A percentile compares a stretch with the other conserved stretches of the same genome.
Evolutionary conservation across 2,113 vertebrate genomes (phyloP).

Genomic region (Lethenteron camtschaticum): DNA sequence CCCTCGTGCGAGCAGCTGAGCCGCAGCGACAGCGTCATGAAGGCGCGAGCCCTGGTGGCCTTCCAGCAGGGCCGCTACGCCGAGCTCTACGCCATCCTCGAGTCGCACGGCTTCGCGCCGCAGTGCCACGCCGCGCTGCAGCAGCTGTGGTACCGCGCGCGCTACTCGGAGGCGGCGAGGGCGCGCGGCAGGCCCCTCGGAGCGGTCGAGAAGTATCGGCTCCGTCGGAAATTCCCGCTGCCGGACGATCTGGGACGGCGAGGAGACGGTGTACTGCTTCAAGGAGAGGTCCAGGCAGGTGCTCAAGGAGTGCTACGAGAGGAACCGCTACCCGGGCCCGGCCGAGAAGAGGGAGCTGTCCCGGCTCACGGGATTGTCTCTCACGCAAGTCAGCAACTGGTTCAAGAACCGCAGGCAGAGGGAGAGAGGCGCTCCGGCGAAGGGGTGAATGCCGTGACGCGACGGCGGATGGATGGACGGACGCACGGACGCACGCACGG

Average conservation of each 20-base stretch:
- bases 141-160: slow-evolving; percentile 96
- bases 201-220: slow-evolving; percentile 95
- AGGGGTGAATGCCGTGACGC: neutral
- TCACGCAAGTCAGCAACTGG: slow-evolving; percentile 99
- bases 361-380: slow-evolving; percentile 88
- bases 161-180: slow-evolving; percentile 89
- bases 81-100: slow-evolving; percentile 87
- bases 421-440: slow-evolving; percentile 76
- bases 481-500: neutral
- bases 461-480: neutral
- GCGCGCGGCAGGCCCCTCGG: slow-evolving; percentile 85
- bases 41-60: slow-evolving; percentile 85
- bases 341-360: slow-evolving; percentile 89
- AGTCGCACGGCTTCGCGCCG: slow-evolving; percentile 85
- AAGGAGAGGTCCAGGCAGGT: slow-evolving; percentile 96
- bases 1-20: slow-evolving; percentile 70
- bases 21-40: slow-evolving; percentile 94
- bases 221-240: slow-evolving; percentile 89
- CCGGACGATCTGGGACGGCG: slow-evolving; percentile 98
- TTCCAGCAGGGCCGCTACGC: slow-evolving; percentile 91
- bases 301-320: slow-evolving; percentile 90
- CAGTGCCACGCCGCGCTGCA: slow-evolving; percentile 83
- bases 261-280: slow-evolving; percentile 98
- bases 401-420: slow-evolving; percentile 97
- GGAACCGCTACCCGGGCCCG: slow-evolving; percentile 89